Percentiles rank a stretch among this genome's conserved stretches.
Evolutionary conservation across 1,140 invertebrate species (phyloP).

Genomic region (Araneus ventricosus): DNA sequence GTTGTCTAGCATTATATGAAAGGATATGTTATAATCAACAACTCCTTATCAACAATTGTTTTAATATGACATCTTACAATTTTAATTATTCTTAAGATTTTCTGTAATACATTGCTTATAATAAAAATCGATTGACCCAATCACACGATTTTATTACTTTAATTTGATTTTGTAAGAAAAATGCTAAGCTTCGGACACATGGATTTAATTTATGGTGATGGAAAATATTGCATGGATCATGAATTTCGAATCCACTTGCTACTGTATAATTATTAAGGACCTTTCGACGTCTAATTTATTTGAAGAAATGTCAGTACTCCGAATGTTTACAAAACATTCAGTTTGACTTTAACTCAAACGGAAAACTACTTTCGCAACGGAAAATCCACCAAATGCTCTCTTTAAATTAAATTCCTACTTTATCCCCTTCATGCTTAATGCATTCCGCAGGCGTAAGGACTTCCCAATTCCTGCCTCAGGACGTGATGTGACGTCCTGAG

Average conservation of each 20-base stretch:
- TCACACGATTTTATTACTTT: too few relatives aligned
- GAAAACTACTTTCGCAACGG: constrained; percentile 20
- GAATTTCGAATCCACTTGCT: neutral
- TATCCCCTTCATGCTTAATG: constrained; percentile 7
- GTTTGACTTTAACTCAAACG: constrained; percentile 1
- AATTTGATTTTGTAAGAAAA: too few relatives aligned
- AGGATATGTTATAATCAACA: too few relatives aligned
- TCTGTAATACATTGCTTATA: too few relatives aligned
- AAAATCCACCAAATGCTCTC: constrained; percentile 27
- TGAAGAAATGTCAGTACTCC: neutral
- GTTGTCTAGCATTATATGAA: too few relatives aligned
- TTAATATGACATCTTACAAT: too few relatives aligned
- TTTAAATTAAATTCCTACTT: constrained; percentile 27
- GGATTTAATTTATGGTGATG: too few relatives aligned
- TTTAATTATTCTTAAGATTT: too few relatives aligned
- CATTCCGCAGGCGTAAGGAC: constrained; percentile 6
- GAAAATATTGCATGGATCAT: too few relatives aligned
- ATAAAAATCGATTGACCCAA: too few relatives aligned
- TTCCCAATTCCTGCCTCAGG: constrained; percentile 35
- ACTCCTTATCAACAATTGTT: too few relatives aligned
- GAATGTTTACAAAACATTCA: constrained; percentile 23
- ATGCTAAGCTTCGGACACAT: too few relatives aligned
- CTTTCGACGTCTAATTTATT: neutral
- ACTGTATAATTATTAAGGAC: neutral
- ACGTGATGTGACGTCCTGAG: constrained; percentile 57